Conservation (phyloP, 2,113 vertebrate species). For the Acrocephalus kingi region DNA sequence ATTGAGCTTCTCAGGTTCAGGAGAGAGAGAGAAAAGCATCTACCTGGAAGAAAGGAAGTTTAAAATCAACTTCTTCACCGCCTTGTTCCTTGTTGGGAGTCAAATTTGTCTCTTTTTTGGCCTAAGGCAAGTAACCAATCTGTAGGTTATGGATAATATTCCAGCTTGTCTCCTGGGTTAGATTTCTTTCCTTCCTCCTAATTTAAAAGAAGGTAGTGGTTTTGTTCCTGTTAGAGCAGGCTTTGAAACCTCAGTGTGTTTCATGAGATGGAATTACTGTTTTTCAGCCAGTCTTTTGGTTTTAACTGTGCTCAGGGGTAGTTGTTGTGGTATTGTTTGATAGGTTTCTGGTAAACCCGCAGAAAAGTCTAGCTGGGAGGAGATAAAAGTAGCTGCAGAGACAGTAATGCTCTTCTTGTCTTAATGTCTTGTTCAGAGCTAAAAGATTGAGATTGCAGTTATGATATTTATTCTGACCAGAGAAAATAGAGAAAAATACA, state of each 20-base stretch:
- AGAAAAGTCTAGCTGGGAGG: not conserved
- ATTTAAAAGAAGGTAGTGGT: not conserved
- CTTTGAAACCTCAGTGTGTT: not conserved
- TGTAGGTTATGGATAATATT: not conserved
- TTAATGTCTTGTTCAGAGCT: not conserved
- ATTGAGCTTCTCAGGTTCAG: not conserved
- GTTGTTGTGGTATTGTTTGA: not conserved
- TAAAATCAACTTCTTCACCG: not conserved
- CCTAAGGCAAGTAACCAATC: not conserved
- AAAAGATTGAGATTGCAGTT: not conserved
- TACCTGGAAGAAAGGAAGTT: not conserved
- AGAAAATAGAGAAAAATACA: not conserved
- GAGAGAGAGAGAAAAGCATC: not conserved
- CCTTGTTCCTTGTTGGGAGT: not conserved
- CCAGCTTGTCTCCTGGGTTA: not conserved
- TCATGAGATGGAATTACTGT: not conserved
- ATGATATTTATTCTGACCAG: not conserved
- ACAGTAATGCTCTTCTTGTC: not conserved
- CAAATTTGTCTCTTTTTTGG: not conserved
- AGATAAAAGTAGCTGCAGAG: not conserved
- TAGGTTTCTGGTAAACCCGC: not conserved
- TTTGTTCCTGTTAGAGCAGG: not conserved
- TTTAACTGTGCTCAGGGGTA: not conserved
- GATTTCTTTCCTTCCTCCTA: not conserved
- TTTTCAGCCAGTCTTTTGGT: not conserved